Evolutionary conservation across 2,797 vertebrate genomes (phyloP).

Genomic region (Margarornis squamiger): DNA sequence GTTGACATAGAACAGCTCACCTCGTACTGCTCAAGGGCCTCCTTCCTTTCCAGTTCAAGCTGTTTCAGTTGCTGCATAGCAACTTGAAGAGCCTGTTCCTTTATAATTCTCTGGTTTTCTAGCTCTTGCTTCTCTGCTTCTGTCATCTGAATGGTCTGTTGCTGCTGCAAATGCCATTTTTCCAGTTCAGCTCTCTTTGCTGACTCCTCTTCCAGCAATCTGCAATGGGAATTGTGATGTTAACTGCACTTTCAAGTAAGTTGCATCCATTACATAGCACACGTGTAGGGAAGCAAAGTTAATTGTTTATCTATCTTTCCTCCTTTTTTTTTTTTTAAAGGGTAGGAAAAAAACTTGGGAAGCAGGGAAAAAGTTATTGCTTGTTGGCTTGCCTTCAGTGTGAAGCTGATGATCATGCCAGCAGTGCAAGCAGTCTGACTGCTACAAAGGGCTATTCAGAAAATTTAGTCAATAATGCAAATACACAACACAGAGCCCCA

Average conservation of each 20-base stretch:
- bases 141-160: slow-evolving; percentile 87
- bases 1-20: slow-evolving; percentile 66
- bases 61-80: slow-evolving; percentile 90
- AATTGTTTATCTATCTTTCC: background rate
- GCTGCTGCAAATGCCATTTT: slow-evolving; percentile 89
- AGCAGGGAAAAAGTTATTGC: background rate
- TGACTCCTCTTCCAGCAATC: slow-evolving; percentile 92
- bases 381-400: background rate
- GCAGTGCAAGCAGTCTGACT: background rate
- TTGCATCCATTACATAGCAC: background rate
- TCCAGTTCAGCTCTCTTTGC: slow-evolving; percentile 89
- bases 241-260: background rate
- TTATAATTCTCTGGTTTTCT: slow-evolving; percentile 84
- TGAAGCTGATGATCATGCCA: background rate
- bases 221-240: slow-evolving; percentile 20
- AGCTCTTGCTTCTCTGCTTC: slow-evolving; percentile 94
- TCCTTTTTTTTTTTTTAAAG: background rate
- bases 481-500: background rate
- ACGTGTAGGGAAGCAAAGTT: background rate
- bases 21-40: slow-evolving; percentile 91
- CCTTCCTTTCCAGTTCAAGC: slow-evolving; percentile 87
- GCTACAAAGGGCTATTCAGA: slow-evolving; percentile 31
- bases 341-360: background rate
- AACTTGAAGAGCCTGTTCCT: slow-evolving; percentile 87
- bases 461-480: slow-evolving; percentile 8